Evolutionary conservation across 30 jellyfish, hydroid and myxozoan genomes (phyloP).

Genomic region (Hydractinia echinata): DNA sequence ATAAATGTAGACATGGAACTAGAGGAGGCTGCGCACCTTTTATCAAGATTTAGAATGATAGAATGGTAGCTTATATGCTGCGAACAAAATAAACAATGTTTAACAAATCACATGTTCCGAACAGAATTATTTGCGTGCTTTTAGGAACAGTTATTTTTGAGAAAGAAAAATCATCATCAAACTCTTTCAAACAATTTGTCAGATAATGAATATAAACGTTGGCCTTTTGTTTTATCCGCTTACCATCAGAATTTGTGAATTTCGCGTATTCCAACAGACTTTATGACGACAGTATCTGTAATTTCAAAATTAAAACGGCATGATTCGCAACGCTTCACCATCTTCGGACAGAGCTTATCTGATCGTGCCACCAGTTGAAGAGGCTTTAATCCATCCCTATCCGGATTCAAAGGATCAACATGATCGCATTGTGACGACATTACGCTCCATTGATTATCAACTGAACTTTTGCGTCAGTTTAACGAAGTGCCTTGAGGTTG

Average conservation of each 20-base stretch:
- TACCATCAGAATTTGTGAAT: background rate
- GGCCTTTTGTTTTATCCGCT: constrained; percentile 10
- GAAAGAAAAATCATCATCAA: background rate
- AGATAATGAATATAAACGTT: constrained; percentile 3
- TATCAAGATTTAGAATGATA: too few species aligned
- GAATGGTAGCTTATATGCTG: too few species aligned
- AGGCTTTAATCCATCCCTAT: constrained; percentile 12
- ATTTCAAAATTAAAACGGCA: background rate
- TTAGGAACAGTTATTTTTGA: background rate
- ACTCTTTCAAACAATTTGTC: constrained; percentile 5
- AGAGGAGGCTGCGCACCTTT: too few species aligned
- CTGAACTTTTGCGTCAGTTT: constrained; percentile 6
- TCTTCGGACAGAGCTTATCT: constrained; percentile 7
- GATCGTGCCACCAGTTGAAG: constrained; percentile 9
- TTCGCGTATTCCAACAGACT: constrained; percentile 1
- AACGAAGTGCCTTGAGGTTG: too few species aligned
- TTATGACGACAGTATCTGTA: background rate
- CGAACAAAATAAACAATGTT: too few species aligned
- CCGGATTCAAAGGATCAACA: constrained; percentile 5
- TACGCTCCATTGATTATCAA: constrained; percentile 1
- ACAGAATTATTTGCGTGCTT: constrained; percentile 1
- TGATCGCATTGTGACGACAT: background rate
- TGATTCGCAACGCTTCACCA: constrained; percentile 1
- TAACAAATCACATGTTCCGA: too few species aligned
- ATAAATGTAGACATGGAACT: too few species aligned